phyloP scores from a whole-genome alignment of 2,113 vertebrate genomes.

The Sminthopsis crassicaudata region DNA sequence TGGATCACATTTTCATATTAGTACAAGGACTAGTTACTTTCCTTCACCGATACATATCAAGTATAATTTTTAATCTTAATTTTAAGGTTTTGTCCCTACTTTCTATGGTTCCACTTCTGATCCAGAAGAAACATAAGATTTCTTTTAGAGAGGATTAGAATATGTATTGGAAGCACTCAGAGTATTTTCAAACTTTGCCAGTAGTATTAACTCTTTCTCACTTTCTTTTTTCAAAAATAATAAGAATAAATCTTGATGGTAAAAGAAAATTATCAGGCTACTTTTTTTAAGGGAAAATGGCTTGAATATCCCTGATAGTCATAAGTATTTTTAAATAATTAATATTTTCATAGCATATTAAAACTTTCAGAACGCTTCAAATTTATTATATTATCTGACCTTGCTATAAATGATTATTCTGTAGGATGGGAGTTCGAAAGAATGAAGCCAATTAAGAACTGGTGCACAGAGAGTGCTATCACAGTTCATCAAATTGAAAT shows the following conservation, averaged over 20 bases:
- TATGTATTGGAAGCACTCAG: neutral
- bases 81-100: neutral
- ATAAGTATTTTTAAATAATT: neutral
- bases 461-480: neutral
- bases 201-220: constrained; percentile 8
- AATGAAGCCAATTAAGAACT: constrained; percentile 33
- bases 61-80: neutral
- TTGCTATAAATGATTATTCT: neutral
- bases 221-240: constrained; percentile 2
- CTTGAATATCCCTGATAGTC: neutral
- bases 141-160: constrained; percentile 32
- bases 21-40: neutral
- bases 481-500: constrained; percentile 30
- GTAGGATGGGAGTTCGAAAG: constrained; percentile 4
- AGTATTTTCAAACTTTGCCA: constrained; percentile 36
- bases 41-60: neutral
- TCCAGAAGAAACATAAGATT: neutral
- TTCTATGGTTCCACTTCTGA: neutral
- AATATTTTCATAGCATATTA: neutral
- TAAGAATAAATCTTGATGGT: neutral
- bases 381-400: neutral
- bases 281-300: neutral
- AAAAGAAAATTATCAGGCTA: neutral
- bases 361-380: neutral
- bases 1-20: neutral